Evolutionary conservation across 1,140 invertebrate genomes (phyloP).

Genomic region (Bactericera cockerelli): DNA sequence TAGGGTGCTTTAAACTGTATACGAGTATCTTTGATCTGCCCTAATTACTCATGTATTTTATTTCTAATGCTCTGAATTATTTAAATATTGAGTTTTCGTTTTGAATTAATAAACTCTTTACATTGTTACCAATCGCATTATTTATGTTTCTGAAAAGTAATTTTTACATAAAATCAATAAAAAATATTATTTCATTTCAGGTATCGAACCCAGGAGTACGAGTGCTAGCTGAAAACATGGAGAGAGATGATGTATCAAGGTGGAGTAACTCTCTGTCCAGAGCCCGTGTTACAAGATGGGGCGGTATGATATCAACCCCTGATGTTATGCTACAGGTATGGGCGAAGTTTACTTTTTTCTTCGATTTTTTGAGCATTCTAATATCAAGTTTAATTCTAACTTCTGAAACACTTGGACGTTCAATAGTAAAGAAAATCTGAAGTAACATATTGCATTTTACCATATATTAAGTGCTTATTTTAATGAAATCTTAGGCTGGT

Average conservation of each 20-base stretch:
- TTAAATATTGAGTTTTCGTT: no score
- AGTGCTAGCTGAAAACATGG: conserved; percentile 79
- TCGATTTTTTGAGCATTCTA: conserved; percentile 6
- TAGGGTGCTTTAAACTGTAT: no score
- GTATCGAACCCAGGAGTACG: conserved; percentile 77
- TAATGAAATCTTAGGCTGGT: no score
- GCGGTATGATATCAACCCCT: conserved; percentile 93
- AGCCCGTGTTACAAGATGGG: conserved; percentile 85
- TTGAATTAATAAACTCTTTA: no score
- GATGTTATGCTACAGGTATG: conserved; percentile 77
- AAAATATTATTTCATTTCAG: no score
- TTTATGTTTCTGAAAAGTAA: no score
- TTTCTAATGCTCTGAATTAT: no score
- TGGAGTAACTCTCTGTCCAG: conserved; percentile 73
- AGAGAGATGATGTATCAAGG: conserved; percentile 78
- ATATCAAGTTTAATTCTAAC: background rate
- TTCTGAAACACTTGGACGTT: background rate
- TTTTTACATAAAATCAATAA: no score
- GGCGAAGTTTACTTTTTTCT: conserved; percentile 14
- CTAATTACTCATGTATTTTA: no score
- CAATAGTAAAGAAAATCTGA: background rate
- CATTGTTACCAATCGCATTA: no score
- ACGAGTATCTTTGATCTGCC: no score
- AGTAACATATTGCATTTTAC: background rate
- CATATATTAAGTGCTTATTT: no score